phyloP scores from a whole-genome alignment of 2,113 vertebrate genomes.

The Carollia perspicillata region DNA sequence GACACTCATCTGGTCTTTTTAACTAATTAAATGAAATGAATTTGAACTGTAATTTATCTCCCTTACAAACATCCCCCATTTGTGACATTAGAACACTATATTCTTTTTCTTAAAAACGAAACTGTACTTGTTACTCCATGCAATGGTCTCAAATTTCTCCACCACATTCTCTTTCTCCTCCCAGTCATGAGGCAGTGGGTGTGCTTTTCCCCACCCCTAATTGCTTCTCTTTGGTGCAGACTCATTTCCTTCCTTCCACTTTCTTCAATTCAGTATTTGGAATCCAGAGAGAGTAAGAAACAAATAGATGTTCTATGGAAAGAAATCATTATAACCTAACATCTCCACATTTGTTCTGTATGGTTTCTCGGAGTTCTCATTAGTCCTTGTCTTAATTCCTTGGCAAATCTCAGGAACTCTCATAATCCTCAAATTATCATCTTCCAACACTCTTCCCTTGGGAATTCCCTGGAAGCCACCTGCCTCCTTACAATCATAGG shows the following conservation, averaged over 20 bases:
- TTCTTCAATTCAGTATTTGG: constrained; percentile 20
- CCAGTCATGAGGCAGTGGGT: neutral
- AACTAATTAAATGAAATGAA: neutral
- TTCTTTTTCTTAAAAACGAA: neutral
- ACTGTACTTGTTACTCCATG: neutral
- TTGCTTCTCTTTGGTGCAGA: neutral
- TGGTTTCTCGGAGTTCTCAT: neutral
- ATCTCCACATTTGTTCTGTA: neutral
- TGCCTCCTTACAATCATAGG: neutral
- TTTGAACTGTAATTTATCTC: neutral
- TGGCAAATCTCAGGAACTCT: neutral
- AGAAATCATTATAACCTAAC: neutral
- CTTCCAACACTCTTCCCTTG: neutral
- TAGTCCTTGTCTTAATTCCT: constrained; percentile 19
- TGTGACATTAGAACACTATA: neutral
- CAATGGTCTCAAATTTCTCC: neutral
- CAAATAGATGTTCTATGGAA: neutral
- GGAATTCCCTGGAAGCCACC: neutral
- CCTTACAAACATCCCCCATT: neutral
- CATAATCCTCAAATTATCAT: constrained; percentile 10
- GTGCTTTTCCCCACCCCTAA: neutral
- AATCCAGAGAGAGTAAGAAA: constrained; percentile 26
- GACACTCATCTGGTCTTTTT: neutral
- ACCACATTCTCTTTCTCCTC: neutral
- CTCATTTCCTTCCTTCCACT: neutral